phyloP scores from a whole-genome alignment of 2,797 vertebrate species.

The Tamandua tetradactyla region DNA sequence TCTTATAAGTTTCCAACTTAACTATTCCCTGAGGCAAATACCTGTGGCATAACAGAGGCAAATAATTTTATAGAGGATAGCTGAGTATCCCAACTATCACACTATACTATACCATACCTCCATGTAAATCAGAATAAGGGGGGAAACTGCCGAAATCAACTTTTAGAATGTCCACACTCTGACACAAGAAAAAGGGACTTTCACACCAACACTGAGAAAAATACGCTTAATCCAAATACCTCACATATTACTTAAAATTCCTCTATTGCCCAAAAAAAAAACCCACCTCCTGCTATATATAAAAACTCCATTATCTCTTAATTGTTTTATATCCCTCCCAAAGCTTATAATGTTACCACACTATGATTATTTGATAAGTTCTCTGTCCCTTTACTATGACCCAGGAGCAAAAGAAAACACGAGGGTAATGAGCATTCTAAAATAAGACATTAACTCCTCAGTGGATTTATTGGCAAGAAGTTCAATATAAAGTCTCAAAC shows the following conservation, averaged over 20 bases:
- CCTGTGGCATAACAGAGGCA: slow-evolving; percentile 16
- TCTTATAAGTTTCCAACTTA: slow-evolving; percentile 64
- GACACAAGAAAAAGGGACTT: slow-evolving; percentile 29
- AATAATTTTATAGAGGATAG: slow-evolving; percentile 52
- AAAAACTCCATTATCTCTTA: slow-evolving; percentile 31
- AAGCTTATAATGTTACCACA: slow-evolving; percentile 43
- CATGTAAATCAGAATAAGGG: slow-evolving; percentile 43
- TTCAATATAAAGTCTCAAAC: slow-evolving; percentile 50
- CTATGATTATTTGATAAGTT: slow-evolving; percentile 38
- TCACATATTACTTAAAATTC: slow-evolving; percentile 70
- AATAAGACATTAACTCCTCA: slow-evolving; percentile 53
- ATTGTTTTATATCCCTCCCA: slow-evolving; percentile 55
- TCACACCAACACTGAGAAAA: slow-evolving; percentile 69
- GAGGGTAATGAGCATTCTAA: slow-evolving; percentile 50
- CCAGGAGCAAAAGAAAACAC: slow-evolving; percentile 57
- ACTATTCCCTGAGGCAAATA: slow-evolving; percentile 61
- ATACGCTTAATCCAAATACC: slow-evolving; percentile 55
- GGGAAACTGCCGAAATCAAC: slow-evolving; percentile 21
- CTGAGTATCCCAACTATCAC: slow-evolving; percentile 29
- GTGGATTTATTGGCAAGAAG: slow-evolving; percentile 29
- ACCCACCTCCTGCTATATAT: not conserved
- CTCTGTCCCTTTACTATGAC: slow-evolving; percentile 24
- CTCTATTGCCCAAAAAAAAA: slow-evolving; percentile 45
- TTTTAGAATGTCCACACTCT: slow-evolving; percentile 55
- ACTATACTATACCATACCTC: not conserved